phyloP scores from a whole-genome alignment of 2,888 invertebrate genomes.

The Petrolisthes cinctipes region DNA sequence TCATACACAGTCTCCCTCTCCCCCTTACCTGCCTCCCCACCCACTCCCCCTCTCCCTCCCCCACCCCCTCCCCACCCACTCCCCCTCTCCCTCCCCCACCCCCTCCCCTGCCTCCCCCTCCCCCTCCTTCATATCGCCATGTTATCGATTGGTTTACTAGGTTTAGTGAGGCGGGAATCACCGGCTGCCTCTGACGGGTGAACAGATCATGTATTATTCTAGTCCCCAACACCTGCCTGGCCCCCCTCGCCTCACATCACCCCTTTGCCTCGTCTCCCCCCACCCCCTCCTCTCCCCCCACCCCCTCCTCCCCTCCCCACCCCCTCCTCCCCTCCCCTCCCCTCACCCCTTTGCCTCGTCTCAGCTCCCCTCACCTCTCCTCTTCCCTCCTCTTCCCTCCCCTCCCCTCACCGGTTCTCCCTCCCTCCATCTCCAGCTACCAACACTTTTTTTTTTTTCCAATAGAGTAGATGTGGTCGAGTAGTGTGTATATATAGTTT shows the following conservation, averaged over 20 bases:
- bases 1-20: background rate
- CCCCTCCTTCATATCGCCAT: background rate
- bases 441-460: too few species aligned
- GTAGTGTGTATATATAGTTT: too few species aligned
- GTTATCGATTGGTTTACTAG: background rate
- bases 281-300: background rate
- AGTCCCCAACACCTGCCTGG: background rate
- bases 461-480: too few species aligned
- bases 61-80: background rate
- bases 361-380: slow-evolving; percentile 30
- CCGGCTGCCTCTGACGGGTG: background rate
- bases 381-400: background rate
- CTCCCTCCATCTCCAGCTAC: slow-evolving; percentile 1
- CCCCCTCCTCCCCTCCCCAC: background rate
- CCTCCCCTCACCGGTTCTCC: slow-evolving; percentile 26
- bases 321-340: background rate
- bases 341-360: background rate
- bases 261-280: background rate
- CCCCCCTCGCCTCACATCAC: background rate
- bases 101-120: background rate
- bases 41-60: background rate
- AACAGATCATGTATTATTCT: background rate
- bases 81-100: background rate
- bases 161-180: background rate
- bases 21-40: background rate